Conservation (phyloP, 2,797 vertebrate genomes). For the Chaunax sp. region DNA sequence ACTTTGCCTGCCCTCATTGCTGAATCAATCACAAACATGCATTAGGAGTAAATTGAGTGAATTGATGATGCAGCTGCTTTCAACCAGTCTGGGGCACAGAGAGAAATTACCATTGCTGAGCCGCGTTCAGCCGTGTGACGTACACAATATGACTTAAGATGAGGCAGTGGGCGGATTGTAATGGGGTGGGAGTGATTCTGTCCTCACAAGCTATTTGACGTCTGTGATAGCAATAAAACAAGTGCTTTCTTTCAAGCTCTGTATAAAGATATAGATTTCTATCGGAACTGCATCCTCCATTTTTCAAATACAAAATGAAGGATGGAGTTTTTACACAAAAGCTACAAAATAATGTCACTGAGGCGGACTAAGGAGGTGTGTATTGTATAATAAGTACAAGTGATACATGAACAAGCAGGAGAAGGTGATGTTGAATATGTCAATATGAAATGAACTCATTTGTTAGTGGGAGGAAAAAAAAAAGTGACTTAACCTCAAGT, state of each 20-base stretch:
- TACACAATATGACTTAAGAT: conserved; percentile 35
- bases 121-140: conserved; percentile 62
- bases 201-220: background rate
- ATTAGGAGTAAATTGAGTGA: conserved; percentile 78
- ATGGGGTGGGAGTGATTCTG: conserved; percentile 12
- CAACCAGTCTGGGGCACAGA: conserved; percentile 52
- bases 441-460: background rate
- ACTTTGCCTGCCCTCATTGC: conserved; percentile 63
- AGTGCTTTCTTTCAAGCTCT: conserved; percentile 4
- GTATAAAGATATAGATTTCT: background rate
- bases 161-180: conserved; percentile 25
- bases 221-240: conserved; percentile 8
- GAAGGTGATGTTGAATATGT: too few relatives aligned
- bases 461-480: background rate
- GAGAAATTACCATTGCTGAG: conserved; percentile 61
- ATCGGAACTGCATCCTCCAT: background rate
- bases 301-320: too few relatives aligned
- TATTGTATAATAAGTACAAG: too few relatives aligned
- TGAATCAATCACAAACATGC: conserved; percentile 76
- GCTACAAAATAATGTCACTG: background rate
- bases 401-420: background rate
- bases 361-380: background rate
- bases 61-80: conserved; percentile 75
- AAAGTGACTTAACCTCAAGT: conserved; percentile 1
- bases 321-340: background rate